Conservation (phyloP, 2,797 vertebrate genomes). For the Rhabdophis nuchalis region DNA sequence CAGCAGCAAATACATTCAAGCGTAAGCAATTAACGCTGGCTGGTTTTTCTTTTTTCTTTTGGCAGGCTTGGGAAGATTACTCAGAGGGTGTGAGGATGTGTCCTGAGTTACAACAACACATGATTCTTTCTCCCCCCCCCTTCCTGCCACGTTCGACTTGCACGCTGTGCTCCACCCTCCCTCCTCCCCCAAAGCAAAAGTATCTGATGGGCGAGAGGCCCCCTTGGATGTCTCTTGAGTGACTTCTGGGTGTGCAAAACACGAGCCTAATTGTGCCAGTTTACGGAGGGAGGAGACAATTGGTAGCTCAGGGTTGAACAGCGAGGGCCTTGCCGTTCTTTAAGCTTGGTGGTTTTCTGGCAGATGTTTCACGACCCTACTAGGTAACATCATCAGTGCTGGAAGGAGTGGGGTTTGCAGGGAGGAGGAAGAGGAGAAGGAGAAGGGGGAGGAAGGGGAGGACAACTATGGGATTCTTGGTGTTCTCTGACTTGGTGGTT, state of each 20-base stretch:
- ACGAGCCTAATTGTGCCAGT: neutral
- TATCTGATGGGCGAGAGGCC: neutral
- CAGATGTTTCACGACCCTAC: no score
- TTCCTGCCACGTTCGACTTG: slow-evolving; percentile 24
- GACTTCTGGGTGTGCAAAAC: neutral
- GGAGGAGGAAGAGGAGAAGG: no score
- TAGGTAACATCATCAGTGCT: no score
- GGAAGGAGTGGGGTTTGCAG: no score
- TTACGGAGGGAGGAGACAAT: neutral
- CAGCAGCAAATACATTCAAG: slow-evolving; percentile 67
- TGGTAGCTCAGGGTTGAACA: neutral
- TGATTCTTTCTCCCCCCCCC: slow-evolving; percentile 10
- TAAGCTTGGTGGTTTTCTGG: no score
- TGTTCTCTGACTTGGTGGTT: no score
- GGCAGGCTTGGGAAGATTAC: slow-evolving; percentile 68
- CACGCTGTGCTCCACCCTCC: neutral
- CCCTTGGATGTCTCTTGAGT: neutral
- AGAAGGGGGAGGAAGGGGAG: no score
- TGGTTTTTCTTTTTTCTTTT: slow-evolving; percentile 33
- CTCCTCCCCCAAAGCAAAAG: slow-evolving; percentile 27
- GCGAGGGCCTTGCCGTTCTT: no score
- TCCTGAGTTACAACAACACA: slow-evolving; percentile 49
- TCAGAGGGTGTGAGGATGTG: slow-evolving; percentile 34
- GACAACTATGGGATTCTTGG: no score
- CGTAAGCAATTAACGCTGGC: slow-evolving; percentile 69